Evolutionary conservation across 1,140 invertebrate species (phyloP), one percentile per base, ranked within the genome.

Genomic region (Cyrtorhinus lividipennis): DNA sequence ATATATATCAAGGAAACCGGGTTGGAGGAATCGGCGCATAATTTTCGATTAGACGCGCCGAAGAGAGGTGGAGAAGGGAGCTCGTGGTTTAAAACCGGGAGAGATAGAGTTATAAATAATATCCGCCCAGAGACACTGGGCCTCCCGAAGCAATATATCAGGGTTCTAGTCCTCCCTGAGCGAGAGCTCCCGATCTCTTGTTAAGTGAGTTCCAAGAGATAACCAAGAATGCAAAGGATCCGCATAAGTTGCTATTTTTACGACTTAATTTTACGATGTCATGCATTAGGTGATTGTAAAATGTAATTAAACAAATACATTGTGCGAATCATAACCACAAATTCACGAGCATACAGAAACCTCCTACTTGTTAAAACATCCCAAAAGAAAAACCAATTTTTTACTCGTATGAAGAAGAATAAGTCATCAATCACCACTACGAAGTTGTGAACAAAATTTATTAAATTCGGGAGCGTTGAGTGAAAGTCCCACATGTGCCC

Each of bases 91-190:
- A n/a, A n/a, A n/a, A n/a, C n/a, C n/a, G n/a, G n/a, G 48, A 20
- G 20, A 53, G 48, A 53, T 53, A 53, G 48, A 53, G 48, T 20
- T 20, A 53, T 53, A 53, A 53, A 53, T 53, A 53, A 53, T 53
- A 53, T 13, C 20, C 20, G 12, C 18, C 8, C 10, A 53, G 48
- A 53, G 8, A 53, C 48, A 10, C 48, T 8, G 48, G 48, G 48
- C 5, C 48, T n/a, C 48, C 18, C 8, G 48, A 10, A 8, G 48
- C 20, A 15, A 53, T 53, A 53, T 53, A 53, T 53, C 20, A 22
- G 20, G 20, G n/a, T n/a, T 20, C 48, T 53, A 53, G 18, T 3
- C 18, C 12, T 53, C 20, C 48, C 30, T 38, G 5, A 5, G 30
- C 30, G 30, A 53, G 48, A 20, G 8, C 48, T 53, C 30, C 15